phyloP scores from a whole-genome alignment of 1,140 invertebrate genomes.

The Ditylenchus dipsaci region DNA sequence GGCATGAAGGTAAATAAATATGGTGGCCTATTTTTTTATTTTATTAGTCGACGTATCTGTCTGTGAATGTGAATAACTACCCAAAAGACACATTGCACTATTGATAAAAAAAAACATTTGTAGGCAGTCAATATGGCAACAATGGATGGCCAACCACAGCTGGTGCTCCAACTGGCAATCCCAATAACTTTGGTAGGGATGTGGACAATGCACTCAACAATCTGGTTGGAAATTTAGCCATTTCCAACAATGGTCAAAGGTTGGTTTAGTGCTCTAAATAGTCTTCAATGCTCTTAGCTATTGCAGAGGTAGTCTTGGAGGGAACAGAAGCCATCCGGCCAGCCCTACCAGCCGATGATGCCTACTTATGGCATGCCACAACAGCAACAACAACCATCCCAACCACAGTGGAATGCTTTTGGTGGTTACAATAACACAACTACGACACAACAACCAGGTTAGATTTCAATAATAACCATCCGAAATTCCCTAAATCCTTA shows the following conservation, averaged over 20 bases:
- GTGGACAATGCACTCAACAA: slow-evolving; percentile 29
- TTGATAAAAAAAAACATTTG: too few relatives aligned
- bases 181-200: not conserved
- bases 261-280: too few relatives aligned
- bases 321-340: not conserved
- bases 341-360: not conserved
- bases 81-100: too few relatives aligned
- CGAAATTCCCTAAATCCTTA: not conserved
- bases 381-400: not conserved
- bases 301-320: not conserved
- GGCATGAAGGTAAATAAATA: too few relatives aligned
- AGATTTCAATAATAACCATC: not conserved
- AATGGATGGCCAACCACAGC: slow-evolving; percentile 1
- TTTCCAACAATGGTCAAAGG: slow-evolving; percentile 1
- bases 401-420: not conserved
- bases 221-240: slow-evolving; percentile 29
- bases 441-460: too few relatives aligned
- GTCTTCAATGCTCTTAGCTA: not conserved
- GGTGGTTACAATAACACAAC: not conserved
- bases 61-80: too few relatives aligned
- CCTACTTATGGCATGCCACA: slow-evolving; percentile 1
- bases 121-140: not conserved
- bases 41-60: too few relatives aligned
- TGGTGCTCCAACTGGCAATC: not conserved
- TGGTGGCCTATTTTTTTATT: too few relatives aligned